Conservation (phyloP, 1,140 invertebrate species). For the Heterodera schachtii region DNA sequence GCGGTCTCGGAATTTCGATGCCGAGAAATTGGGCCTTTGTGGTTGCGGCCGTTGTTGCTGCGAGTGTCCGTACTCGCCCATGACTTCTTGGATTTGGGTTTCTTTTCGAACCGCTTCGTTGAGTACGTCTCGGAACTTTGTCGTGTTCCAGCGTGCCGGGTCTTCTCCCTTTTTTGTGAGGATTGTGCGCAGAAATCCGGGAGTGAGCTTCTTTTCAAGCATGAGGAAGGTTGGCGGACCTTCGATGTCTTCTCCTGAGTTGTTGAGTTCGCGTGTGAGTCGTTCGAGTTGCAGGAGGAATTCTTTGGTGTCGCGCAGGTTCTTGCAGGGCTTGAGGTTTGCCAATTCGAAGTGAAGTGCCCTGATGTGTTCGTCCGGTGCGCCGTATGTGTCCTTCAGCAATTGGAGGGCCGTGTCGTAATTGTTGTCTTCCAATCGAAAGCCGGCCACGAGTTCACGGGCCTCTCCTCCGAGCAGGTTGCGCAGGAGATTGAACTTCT, state of each 20-base stretch:
- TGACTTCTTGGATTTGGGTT: constrained; percentile 10
- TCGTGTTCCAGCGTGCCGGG: constrained; percentile 4
- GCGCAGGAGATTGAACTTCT: neutral
- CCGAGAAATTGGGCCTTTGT: neutral
- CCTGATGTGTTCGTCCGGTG: neutral
- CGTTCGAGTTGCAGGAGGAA: neutral
- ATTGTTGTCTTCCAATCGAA: constrained; percentile 5
- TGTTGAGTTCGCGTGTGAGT: neutral
- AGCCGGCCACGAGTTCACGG: neutral
- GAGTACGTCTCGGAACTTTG: neutral
- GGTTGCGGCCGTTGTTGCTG: neutral
- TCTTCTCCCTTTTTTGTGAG: constrained; percentile 9
- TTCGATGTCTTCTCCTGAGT: constrained; percentile 14
- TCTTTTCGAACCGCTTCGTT: constrained; percentile 6
- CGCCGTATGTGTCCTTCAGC: constrained; percentile 3
- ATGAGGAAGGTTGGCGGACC: neutral
- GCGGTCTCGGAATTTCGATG: neutral
- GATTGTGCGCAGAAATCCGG: constrained; percentile 1
- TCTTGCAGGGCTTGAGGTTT: constrained; percentile 7
- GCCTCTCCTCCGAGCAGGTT: neutral
- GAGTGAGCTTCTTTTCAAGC: constrained; percentile 1
- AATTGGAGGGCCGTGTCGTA: constrained; percentile 1
- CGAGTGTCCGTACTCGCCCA: constrained; percentile 5
- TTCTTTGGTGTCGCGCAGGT: constrained; percentile 1
- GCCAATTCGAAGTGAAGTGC: neutral